phyloP scores from a whole-genome alignment of 2,113 vertebrate species.

The Hypomesus transpacificus region DNA sequence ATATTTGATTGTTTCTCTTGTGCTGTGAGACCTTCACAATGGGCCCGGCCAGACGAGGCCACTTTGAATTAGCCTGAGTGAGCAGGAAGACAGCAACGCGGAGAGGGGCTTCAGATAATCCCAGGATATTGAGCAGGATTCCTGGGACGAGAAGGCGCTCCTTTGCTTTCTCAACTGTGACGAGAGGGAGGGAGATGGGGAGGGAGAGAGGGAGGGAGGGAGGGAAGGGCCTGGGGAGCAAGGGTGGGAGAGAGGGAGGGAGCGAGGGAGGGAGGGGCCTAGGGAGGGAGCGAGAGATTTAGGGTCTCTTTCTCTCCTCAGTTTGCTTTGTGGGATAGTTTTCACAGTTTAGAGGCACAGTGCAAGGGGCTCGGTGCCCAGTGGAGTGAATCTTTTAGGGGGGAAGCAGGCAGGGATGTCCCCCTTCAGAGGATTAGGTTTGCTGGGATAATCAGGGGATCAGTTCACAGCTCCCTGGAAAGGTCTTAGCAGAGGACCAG shows the following conservation, averaged over 20 bases:
- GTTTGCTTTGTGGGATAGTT: slow-evolving; percentile 70
- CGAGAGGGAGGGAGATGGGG: slow-evolving; percentile 21
- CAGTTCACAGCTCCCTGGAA: slow-evolving; percentile 69
- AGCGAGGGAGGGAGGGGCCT: slow-evolving; percentile 46
- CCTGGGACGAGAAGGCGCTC: slow-evolving; percentile 70
- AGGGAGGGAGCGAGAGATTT: slow-evolving; percentile 45
- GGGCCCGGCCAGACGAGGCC: slow-evolving; percentile 58
- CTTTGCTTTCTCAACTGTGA: slow-evolving; percentile 78
- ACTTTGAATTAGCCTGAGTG: slow-evolving; percentile 64
- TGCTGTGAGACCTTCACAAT: slow-evolving; percentile 57
- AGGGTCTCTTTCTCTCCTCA: slow-evolving; percentile 50
- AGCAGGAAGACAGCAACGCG: slow-evolving; percentile 54
- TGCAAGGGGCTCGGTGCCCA: slow-evolving; percentile 69
- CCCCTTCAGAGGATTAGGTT: slow-evolving; percentile 70
- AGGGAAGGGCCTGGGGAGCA: slow-evolving; percentile 32
- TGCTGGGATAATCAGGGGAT: slow-evolving; percentile 75
- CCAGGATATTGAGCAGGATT: slow-evolving; percentile 77
- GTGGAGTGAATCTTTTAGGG: slow-evolving; percentile 71
- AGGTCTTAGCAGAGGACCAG: slow-evolving; percentile 56
- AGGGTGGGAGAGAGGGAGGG: slow-evolving; percentile 35
- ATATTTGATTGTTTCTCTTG: slow-evolving; percentile 74
- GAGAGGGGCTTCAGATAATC: slow-evolving; percentile 72
- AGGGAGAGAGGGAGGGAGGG: slow-evolving; percentile 25
- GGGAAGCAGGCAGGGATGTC: slow-evolving; percentile 34
- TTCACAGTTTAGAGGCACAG: slow-evolving; percentile 77